Evolutionary conservation across 1,140 invertebrate genomes (phyloP).

Genomic region (Ceratina calcarata): DNA sequence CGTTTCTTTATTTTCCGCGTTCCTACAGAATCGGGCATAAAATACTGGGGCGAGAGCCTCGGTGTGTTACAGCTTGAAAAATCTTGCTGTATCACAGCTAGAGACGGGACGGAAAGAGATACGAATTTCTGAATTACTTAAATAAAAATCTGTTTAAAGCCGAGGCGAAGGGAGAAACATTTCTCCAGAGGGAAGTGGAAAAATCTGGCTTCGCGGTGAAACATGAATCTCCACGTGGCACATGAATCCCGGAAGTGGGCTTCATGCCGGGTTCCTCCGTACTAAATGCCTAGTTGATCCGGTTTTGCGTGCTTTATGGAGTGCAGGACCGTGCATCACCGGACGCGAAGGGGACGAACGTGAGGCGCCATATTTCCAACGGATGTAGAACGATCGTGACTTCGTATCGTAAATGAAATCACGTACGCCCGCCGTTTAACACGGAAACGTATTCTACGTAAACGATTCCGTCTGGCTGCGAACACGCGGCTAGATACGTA

Average conservation of each 20-base stretch:
- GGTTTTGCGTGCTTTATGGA: slow-evolving; percentile 59
- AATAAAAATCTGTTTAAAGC: too few species aligned
- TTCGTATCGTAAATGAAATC: slow-evolving; percentile 79
- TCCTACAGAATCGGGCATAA: background rate
- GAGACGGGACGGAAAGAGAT: too few species aligned
- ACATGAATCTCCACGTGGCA: slow-evolving; percentile 44
- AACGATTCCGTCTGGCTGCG: slow-evolving; percentile 53
- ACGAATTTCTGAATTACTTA: too few species aligned
- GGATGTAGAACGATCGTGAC: slow-evolving; percentile 73
- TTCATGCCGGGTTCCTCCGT: slow-evolving; percentile 38
- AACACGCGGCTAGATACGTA: background rate
- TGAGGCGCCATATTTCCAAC: slow-evolving; percentile 66
- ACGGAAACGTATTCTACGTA: slow-evolving; percentile 65
- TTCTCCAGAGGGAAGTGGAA: background rate
- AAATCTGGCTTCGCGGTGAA: slow-evolving; percentile 3
- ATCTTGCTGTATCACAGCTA: too few species aligned
- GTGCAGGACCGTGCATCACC: slow-evolving; percentile 39
- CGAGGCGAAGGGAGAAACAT: background rate
- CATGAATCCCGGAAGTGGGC: slow-evolving; percentile 52
- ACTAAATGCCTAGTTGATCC: slow-evolving; percentile 56
- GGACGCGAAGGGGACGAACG: slow-evolving; percentile 47
- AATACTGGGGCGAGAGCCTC: background rate
- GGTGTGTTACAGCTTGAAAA: too few species aligned
- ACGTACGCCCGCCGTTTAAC: slow-evolving; percentile 73
- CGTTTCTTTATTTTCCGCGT: background rate